Percentiles rank a stretch among this genome's conserved stretches.
These are phyloP conservation scores for Nibea coibor DNA, from an alignment of 2,113 vertebrate genomes.

Conservation along the genomic window DNA sequence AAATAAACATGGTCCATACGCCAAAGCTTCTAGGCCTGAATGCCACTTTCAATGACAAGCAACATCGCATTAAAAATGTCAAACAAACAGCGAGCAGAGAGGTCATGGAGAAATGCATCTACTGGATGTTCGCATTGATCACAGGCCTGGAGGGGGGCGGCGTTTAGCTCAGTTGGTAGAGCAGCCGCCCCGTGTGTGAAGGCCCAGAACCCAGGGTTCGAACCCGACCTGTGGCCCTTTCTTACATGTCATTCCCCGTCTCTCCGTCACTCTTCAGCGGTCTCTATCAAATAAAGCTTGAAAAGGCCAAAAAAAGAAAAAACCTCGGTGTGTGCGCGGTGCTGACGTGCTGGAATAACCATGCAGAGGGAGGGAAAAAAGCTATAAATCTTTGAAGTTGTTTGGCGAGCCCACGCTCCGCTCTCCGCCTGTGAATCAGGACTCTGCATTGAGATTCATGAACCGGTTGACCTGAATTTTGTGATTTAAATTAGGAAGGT, in stretches of 20 bases:
- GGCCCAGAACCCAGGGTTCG: too few relatives aligned
- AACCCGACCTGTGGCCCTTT: too few relatives aligned
- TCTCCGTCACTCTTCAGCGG: too few relatives aligned
- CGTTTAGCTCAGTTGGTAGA: too few relatives aligned
- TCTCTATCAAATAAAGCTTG: too few relatives aligned
- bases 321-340: background rate
- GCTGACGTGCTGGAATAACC: constrained; percentile 15
- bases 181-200: too few relatives aligned
- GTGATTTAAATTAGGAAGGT: constrained; percentile 19
- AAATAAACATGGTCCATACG: constrained; percentile 25
- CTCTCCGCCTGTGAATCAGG: background rate
- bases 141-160: background rate
- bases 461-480: constrained; percentile 10
- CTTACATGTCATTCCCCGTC: too few relatives aligned
- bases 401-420: background rate
- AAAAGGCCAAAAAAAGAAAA: too few relatives aligned
- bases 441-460: constrained; percentile 14
- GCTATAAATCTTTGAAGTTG: constrained; percentile 33
- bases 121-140: constrained; percentile 10
- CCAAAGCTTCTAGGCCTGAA: background rate
- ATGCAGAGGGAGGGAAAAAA: constrained; percentile 9
- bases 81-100: background rate
- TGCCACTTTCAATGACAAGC: constrained; percentile 29
- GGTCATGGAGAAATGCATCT: constrained; percentile 21
- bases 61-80: constrained; percentile 24